These are phyloP conservation scores for Ernsta delagoae DNA, from an alignment of 2,888 invertebrate species.

Conservation along the genomic window DNA sequence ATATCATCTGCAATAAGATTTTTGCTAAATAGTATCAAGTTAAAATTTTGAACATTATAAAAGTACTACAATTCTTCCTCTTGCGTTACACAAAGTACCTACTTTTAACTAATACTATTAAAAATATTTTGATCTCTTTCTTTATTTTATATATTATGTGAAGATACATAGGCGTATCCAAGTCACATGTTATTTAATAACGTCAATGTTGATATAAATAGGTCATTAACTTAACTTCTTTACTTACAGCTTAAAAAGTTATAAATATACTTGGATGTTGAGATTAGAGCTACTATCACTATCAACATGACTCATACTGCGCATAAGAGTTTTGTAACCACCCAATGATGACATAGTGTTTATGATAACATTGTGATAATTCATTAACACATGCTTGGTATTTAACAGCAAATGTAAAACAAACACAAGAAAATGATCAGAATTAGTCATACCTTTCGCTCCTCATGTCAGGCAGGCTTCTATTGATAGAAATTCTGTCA, in stretches of 20 bases:
- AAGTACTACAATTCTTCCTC: no score
- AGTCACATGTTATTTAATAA: no score
- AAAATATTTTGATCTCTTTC: no score
- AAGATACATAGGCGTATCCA: no score
- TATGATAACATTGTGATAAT: neutral
- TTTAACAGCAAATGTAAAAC: neutral
- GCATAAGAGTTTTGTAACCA: neutral
- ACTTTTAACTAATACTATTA: no score
- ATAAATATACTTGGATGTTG: neutral
- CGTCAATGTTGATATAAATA: neutral
- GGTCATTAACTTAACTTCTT: neutral
- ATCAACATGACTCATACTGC: neutral
- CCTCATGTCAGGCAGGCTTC: slow-evolving; percentile 93
- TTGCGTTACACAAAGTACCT: no score
- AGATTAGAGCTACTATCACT: neutral
- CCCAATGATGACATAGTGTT: neutral
- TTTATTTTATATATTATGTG: no score
- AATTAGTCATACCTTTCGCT: slow-evolving; percentile 87
- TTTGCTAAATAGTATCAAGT: neutral
- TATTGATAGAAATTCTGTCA: slow-evolving; percentile 93
- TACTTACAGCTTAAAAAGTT: neutral
- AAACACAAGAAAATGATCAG: neutral
- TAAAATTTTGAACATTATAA: no score
- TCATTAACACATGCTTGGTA: neutral
- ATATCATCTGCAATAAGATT: neutral